Evolutionary conservation across 2,888 invertebrate genomes (phyloP).

Genomic region (Oasisia sp.): DNA sequence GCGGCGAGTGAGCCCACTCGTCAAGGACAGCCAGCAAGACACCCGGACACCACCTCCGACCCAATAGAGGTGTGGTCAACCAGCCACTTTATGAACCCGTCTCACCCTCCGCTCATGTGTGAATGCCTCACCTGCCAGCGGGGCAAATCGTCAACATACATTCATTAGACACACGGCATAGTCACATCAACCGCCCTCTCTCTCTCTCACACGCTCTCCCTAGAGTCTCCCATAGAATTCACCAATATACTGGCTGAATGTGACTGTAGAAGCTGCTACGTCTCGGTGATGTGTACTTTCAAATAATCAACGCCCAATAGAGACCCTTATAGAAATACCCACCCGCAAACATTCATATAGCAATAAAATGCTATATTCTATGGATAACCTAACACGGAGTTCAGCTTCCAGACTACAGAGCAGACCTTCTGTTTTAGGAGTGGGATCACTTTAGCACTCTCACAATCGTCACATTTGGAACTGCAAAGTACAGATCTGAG

Average conservation of each 20-base stretch:
- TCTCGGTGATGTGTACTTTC: neutral
- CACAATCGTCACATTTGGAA: neutral
- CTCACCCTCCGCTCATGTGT: constrained; percentile 23
- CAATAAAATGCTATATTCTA: neutral
- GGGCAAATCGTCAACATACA: constrained; percentile 25
- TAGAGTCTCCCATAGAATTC: neutral
- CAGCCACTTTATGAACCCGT: constrained; percentile 27
- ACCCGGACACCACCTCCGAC: constrained; percentile 13
- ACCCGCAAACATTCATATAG: neutral
- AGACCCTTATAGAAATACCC: neutral
- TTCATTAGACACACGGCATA: constrained; percentile 7
- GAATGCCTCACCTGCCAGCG: constrained; percentile 34
- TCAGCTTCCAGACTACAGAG: neutral
- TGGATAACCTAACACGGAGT: neutral
- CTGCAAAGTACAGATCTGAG: neutral
- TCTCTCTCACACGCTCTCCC: no score
- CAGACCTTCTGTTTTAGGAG: neutral
- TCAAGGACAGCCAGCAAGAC: neutral
- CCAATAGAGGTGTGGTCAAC: constrained; percentile 24
- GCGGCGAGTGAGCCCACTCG: neutral
- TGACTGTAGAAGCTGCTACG: neutral
- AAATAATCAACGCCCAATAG: neutral
- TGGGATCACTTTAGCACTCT: neutral
- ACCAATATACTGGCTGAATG: neutral
- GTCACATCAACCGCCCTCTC: neutral